A percentile compares a stretch with the other conserved stretches of the same genome.
Conservation (phyloP, 1,140 invertebrate genomes). For the Pinna nobilis region DNA sequence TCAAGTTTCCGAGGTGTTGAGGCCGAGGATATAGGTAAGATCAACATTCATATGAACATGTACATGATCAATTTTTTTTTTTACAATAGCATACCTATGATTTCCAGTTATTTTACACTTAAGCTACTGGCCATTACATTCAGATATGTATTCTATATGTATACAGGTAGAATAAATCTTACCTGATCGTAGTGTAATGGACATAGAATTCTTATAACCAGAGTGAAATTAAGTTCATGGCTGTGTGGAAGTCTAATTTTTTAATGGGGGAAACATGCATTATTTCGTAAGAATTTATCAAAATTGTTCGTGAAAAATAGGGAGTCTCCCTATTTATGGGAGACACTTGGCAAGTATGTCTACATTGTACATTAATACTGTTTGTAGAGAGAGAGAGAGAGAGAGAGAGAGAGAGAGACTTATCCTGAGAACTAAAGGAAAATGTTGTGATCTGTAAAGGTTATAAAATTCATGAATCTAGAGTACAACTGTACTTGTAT, state of each 20-base stretch:
- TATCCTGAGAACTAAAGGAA: too few species aligned
- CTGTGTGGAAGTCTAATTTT: neutral
- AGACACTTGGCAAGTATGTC: too few species aligned
- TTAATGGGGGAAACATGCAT: too few species aligned
- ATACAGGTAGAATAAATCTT: neutral
- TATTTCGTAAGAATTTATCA: too few species aligned
- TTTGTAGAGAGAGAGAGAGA: too few species aligned
- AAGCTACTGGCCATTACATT: neutral
- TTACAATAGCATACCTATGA: neutral
- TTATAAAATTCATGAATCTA: neutral
- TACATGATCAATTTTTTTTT: neutral
- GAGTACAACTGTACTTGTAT: neutral
- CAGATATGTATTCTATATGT: neutral
- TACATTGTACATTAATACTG: too few species aligned
- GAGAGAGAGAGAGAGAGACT: too few species aligned
- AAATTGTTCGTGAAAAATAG: too few species aligned
- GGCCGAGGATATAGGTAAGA: slow-evolving; percentile 10
- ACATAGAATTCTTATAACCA: neutral
- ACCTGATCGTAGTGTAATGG: neutral
- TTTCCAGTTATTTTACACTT: neutral
- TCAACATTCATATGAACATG: neutral
- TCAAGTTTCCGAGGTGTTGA: slow-evolving; percentile 1
- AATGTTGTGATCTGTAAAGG: too few species aligned
- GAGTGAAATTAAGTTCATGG: neutral
- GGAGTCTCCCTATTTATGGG: too few species aligned